Evolutionary conservation across 2,113 vertebrate genomes (phyloP), one percentile per base, ranked within the genome.

Genomic region (Mesitornis unicolor): DNA sequence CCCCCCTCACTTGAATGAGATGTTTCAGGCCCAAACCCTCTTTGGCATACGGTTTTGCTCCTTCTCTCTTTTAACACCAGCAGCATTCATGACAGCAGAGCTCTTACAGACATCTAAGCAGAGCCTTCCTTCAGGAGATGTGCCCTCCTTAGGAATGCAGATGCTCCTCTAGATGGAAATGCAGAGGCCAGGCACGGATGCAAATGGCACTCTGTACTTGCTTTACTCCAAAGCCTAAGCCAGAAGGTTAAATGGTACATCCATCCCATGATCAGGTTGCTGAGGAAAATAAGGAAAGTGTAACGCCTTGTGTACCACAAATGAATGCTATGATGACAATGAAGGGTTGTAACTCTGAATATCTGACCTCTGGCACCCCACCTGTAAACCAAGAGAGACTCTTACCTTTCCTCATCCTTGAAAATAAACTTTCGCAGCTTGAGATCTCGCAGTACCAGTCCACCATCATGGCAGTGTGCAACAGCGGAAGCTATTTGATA

Each of bases 401-500:
- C 98, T 98, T 98, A 99, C 99, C 99, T 99, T 97, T 99, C 99
- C 92, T 99, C 99, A 28, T 99, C 99, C 97, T 99, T 99, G 96
- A 99, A 99, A 98, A 99, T 99, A 94, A 99, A 99, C 96, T 99
- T 99, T 75, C 99, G 98, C 87, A 99, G 98, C 96, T 99, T 99
- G 97, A 99, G 99, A 98, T 99, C 99, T 51, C 99, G 98, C 92
- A 99, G 99, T 97, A 99, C 99, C 98, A 99, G 98, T 92, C 99
- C 99, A 68, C 99, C 99, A 43, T 99, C 99, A 5, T 99, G 99
- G 98, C 99, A 99, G 96, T 99, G 99, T 78, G 99, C 99, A 97
- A 99, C 99, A 8, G 99, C 99, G 0, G 99, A 99, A 80, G 98
- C 99, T 96, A 99, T 99, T 99, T 99, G 99, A 97, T 99, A 98